A percentile compares a stretch with the other conserved stretches of the same genome.
These are phyloP conservation scores for Chloromyia formosa DNA, from an alignment of 2,888 invertebrate genomes.

Conservation along the genomic window DNA sequence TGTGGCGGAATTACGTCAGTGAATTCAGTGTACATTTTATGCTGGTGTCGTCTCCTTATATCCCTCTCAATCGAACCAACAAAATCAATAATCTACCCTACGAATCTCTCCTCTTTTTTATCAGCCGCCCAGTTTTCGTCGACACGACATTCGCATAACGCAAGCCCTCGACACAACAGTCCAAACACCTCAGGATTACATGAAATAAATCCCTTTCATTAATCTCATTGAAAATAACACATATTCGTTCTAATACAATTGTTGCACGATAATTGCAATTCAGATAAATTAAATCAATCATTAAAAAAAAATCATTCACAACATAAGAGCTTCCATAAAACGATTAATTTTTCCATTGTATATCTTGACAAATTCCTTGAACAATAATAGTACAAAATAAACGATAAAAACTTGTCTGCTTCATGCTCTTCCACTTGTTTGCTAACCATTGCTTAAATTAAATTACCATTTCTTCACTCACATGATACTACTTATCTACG, in stretches of 20 bases:
- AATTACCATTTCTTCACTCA: conserved; percentile 4
- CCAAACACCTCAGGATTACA: no score
- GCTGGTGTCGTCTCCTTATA: no score
- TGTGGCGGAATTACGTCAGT: no score
- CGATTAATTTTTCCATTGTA: conserved; percentile 11
- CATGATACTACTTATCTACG: background rate
- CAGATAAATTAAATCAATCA: conserved; percentile 16
- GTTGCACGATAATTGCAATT: conserved; percentile 22
- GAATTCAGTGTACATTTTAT: no score
- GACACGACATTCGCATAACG: no score
- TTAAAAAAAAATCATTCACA: background rate
- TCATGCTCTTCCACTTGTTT: background rate
- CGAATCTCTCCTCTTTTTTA: no score
- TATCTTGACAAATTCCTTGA: background rate
- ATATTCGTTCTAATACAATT: conserved; percentile 34
- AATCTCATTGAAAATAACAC: conserved; percentile 39
- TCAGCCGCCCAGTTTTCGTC: no score
- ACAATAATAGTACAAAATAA: background rate
- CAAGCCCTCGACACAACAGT: no score
- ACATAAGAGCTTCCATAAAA: background rate
- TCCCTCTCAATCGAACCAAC: no score
- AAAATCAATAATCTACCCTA: no score
- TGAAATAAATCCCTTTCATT: background rate
- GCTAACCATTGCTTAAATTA: background rate
- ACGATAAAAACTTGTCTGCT: conserved; percentile 17